These are phyloP conservation scores for Drosophila baimaii DNA, from an alignment of 1,140 invertebrate genomes.

Conservation along the genomic window DNA sequence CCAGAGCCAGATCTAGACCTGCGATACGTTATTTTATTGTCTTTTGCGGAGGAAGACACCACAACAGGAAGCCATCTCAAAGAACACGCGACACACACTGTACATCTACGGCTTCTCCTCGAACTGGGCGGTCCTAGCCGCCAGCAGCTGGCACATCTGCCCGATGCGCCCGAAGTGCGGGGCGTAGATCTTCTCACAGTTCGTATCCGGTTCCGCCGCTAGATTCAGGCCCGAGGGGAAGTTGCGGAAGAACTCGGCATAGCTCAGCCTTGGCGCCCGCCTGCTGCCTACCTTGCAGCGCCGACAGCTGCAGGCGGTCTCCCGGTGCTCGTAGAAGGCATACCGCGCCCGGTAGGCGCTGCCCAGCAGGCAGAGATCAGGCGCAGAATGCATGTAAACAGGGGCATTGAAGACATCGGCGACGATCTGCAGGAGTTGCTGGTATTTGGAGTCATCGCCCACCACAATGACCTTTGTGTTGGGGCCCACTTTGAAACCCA, in stretches of 20 bases:
- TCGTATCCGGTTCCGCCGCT: constrained; percentile 21
- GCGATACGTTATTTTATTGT: constrained; percentile 20
- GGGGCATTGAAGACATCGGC: constrained; percentile 95
- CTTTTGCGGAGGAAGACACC: constrained; percentile 11
- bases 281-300: constrained; percentile 5
- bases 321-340: constrained; percentile 84
- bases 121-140: background rate
- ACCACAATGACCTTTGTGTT: constrained; percentile 89
- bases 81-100: background rate
- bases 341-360: constrained; percentile 93
- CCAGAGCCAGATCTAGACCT: background rate
- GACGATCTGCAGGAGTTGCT: constrained; percentile 92
- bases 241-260: constrained; percentile 29
- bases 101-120: background rate
- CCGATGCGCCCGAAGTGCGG: constrained; percentile 32
- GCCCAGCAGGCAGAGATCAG: constrained; percentile 92
- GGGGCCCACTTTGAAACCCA: constrained; percentile 87
- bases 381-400: constrained; percentile 90
- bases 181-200: constrained; percentile 34
- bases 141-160: constrained; percentile 40
- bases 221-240: constrained; percentile 27
- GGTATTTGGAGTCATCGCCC: constrained; percentile 93
- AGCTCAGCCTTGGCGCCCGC: constrained; percentile 15
- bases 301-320: constrained; percentile 48
- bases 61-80: background rate